Conservation (phyloP, 2,888 invertebrate species). For the Muschampia plurimacula region DNA sequence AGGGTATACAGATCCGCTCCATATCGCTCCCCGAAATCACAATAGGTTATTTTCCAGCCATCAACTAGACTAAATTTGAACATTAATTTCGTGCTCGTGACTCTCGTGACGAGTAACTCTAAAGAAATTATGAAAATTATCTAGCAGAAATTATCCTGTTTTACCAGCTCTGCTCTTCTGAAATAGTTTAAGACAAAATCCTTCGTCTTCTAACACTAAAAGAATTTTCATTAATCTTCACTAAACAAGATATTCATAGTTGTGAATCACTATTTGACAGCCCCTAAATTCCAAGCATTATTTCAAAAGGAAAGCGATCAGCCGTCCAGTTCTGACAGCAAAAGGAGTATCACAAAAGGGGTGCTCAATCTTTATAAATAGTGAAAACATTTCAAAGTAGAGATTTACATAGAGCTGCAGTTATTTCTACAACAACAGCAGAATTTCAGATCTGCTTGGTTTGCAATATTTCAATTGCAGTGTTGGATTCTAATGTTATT, state of each 20-base stretch:
- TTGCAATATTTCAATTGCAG: background rate
- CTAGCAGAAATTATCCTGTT: too few species aligned
- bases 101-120: too few species aligned
- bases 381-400: background rate
- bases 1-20: background rate
- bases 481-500: background rate
- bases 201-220: too few species aligned
- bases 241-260: background rate
- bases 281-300: slow-evolving; percentile 15
- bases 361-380: slow-evolving; percentile 23
- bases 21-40: slow-evolving; percentile 43
- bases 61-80: slow-evolving; percentile 8
- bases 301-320: slow-evolving; percentile 2
- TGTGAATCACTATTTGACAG: background rate
- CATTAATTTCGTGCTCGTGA: slow-evolving; percentile 14
- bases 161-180: too few species aligned
- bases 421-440: background rate
- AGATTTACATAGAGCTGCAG: background rate
- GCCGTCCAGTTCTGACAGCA: slow-evolving; percentile 18
- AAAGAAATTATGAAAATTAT: too few species aligned
- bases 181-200: too few species aligned
- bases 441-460: background rate
- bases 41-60: slow-evolving; percentile 42
- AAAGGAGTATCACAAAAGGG: slow-evolving; percentile 18
- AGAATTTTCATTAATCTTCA: too few species aligned